Evolutionary conservation across 2,888 invertebrate species (phyloP), one percentile per base, ranked within the genome.

Genomic region (Thecocarcelia acutangulata): DNA sequence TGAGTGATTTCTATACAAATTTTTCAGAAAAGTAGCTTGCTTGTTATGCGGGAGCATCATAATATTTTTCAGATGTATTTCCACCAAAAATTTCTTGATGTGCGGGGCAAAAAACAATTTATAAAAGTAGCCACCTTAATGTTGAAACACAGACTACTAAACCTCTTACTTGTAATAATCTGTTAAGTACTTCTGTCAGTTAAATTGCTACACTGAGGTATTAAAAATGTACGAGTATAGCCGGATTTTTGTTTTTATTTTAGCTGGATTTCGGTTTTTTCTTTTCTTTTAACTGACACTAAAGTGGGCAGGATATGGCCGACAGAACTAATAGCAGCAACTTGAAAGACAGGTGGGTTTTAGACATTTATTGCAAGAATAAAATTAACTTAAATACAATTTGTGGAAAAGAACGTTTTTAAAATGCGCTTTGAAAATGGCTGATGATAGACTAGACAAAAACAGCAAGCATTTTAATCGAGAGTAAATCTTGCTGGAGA

Each of bases 321-420:
- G 15, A 48, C 46, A 70, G 37, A 56, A 79, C 42, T 19, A 52
- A 40, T 11, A 58, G 64, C 21, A 64, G 3, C 44, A 56, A 42
- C 13, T 44, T 33, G 21, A 78, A 64, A 64, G 70, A 80, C 77
- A 82, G 82, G 82, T 82, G 82, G 82, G 82, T 74, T 82, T 74
- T 28, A 74, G 69, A 69, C 68, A 69, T 68, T 81, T 61, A 70
- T 66, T 46, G 46, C 48, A 69, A 72, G 33, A 48, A 58, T 42
- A 56, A 54, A 69, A 64, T 50, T 33, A 68, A 33, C 13, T 42
- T 15, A 58, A 28, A 66, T 44, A 11, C 33, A 24, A 63, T 48
- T 61, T 11, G 2, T 17, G 24, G 50, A 42, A 28, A 63, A 64
- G 33, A 24, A 54, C 13, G 21, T 40, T 40, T 15, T 75, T 56